Evolutionary conservation across 2,113 vertebrate species (phyloP).

Genomic region (Jacana jacana): DNA sequence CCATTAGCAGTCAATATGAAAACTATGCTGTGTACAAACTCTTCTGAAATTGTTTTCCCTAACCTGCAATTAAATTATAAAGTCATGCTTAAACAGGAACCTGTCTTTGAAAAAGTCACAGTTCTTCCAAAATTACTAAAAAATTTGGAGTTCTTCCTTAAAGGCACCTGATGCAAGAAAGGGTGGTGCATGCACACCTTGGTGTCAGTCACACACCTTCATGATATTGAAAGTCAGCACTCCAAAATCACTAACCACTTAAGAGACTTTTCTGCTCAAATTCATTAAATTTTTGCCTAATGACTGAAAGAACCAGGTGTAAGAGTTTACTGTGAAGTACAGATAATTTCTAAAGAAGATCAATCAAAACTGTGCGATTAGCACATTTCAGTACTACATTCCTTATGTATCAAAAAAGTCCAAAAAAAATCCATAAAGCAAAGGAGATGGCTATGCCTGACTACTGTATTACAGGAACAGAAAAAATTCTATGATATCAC

Average conservation of each 20-base stretch:
- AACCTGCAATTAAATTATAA: constrained; percentile 22
- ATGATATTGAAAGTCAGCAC: neutral
- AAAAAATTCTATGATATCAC: neutral
- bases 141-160: neutral
- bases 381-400: neutral
- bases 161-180: neutral
- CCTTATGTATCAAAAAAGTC: neutral
- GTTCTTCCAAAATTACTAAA: neutral
- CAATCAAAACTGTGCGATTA: neutral
- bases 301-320: neutral
- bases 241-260: neutral
- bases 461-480: neutral
- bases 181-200: neutral
- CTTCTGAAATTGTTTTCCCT: constrained; percentile 15
- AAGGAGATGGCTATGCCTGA: neutral
- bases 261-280: neutral
- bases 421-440: neutral
- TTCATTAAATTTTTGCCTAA: neutral
- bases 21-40: constrained; percentile 2
- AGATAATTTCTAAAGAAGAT: neutral
- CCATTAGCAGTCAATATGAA: neutral
- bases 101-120: neutral
- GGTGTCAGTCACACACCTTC: neutral
- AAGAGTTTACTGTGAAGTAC: neutral
- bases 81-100: neutral